phyloP scores from a whole-genome alignment of 2,113 vertebrate species.

The Egretta garzetta region DNA sequence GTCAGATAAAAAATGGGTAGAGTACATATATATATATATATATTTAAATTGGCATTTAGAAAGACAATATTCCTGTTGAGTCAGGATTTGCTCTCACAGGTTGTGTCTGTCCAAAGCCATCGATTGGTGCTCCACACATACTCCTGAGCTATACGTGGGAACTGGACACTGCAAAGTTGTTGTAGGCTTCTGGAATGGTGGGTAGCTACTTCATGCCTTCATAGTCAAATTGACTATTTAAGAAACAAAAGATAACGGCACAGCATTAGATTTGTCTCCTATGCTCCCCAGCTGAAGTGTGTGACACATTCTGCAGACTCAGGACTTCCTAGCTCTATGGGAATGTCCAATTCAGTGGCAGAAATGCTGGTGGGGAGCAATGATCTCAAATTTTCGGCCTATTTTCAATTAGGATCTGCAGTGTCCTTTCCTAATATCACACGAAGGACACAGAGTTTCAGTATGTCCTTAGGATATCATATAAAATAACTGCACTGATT shows the following conservation, averaged over 20 bases:
- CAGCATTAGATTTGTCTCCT: not conserved
- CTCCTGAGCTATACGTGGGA: not conserved
- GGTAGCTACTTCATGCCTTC: not conserved
- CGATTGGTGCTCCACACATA: not conserved
- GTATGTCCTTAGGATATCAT: not conserved
- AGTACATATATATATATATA: too few relatives aligned
- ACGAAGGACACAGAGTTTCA: not conserved
- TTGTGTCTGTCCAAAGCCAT: not conserved
- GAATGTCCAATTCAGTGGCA: not conserved
- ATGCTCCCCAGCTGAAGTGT: accelerated
- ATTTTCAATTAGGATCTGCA: not conserved
- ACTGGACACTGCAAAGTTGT: not conserved
- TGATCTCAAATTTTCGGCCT: not conserved
- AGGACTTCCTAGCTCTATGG: not conserved
- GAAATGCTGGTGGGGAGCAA: not conserved
- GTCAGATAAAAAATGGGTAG: not conserved
- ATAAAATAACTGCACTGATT: slow-evolving; percentile 5
- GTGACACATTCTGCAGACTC: not conserved
- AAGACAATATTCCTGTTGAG: not conserved
- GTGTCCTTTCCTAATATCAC: not conserved
- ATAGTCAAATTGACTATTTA: not conserved
- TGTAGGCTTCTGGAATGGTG: not conserved
- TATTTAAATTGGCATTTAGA: not conserved
- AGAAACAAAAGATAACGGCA: not conserved
- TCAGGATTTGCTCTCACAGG: not conserved